These are phyloP conservation scores for Trichomycterus rosablanca DNA, from an alignment of 2,113 vertebrate species.

Conservation along the genomic window DNA sequence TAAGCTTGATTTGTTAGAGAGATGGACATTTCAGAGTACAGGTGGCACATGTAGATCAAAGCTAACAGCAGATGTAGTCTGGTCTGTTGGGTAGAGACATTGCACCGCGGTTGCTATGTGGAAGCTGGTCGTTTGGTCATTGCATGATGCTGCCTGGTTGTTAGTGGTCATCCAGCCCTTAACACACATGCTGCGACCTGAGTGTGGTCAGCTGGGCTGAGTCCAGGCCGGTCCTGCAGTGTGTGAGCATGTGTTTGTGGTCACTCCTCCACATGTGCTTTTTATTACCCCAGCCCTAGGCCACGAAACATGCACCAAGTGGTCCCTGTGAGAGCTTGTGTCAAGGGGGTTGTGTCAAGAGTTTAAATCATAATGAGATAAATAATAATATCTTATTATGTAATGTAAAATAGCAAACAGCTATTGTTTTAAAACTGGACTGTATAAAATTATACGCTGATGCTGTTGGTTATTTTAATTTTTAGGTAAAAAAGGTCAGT, in stretches of 20 bases:
- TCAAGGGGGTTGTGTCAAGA: not conserved
- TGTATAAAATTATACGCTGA: no score
- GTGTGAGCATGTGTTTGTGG: conserved; percentile 20
- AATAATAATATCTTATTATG: no score
- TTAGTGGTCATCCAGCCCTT: conserved; percentile 37
- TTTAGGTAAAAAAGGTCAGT: no score
- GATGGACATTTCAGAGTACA: not conserved
- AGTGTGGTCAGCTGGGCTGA: conserved; percentile 28
- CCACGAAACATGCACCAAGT: not conserved
- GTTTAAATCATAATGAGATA: no score
- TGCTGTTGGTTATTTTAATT: no score
- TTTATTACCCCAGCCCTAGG: not conserved
- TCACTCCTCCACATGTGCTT: conserved; percentile 13
- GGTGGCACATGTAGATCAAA: not conserved
- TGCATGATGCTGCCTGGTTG: conserved; percentile 18
- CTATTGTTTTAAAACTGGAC: no score
- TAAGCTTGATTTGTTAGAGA: not conserved
- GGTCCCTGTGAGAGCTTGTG: not conserved
- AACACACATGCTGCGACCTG: conserved; percentile 20
- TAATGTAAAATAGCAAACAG: no score
- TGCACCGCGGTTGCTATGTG: conserved; percentile 26
- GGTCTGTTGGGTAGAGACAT: conserved; percentile 18
- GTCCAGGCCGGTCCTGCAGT: conserved; percentile 31
- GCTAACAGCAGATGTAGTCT: not conserved
- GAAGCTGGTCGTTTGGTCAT: conserved; percentile 6